Evolutionary conservation across 1,140 invertebrate genomes (phyloP).

Genomic region (Whitmania pigra): DNA sequence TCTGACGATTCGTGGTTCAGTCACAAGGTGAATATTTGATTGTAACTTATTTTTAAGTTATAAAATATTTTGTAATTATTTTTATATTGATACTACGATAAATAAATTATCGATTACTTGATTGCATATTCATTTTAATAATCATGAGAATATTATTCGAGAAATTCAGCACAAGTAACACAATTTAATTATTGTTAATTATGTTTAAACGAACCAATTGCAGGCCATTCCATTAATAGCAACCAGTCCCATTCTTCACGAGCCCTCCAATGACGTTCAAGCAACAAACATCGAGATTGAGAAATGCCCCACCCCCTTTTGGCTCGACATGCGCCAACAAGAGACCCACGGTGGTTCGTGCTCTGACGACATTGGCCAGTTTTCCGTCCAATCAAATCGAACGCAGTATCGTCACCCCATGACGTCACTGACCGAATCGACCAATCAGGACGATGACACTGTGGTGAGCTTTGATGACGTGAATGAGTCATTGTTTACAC

Average conservation of each 20-base stretch:
- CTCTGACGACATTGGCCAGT: neutral
- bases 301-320: conserved; percentile 13
- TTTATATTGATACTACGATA: too few relatives aligned
- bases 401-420: neutral
- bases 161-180: neutral
- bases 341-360: too few relatives aligned
- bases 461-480: conserved; percentile 19
- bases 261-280: conserved; percentile 13
- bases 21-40: neutral
- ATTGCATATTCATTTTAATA: too few relatives aligned
- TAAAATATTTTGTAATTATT: too few relatives aligned
- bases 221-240: conserved; percentile 17
- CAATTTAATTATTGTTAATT: neutral
- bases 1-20: conserved; percentile 6
- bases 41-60: too few relatives aligned
- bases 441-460: conserved; percentile 17
- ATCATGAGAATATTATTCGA: too few relatives aligned
- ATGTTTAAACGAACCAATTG: neutral
- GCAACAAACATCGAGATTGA: conserved; percentile 14
- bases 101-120: too few relatives aligned
- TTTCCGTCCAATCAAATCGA: neutral
- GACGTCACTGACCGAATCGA: conserved; percentile 2
- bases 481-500: conserved; percentile 2
- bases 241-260: conserved; percentile 17
- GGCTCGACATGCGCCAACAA: conserved; percentile 7